Evolutionary conservation across 1,140 invertebrate genomes (phyloP), one percentile per base, ranked within the genome.

Genomic region (Homarus americanus): DNA sequence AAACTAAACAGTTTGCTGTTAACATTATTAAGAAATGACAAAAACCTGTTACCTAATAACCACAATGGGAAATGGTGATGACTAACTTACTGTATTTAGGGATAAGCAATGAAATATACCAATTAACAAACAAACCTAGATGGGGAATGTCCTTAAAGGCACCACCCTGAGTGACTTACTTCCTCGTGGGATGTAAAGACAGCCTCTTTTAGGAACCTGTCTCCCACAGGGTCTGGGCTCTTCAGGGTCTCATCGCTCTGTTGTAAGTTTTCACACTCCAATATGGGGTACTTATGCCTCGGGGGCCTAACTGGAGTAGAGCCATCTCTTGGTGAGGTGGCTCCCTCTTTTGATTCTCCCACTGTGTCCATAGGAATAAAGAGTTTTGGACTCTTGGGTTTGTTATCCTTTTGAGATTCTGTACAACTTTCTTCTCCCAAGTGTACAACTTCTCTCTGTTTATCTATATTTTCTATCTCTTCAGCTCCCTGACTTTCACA

Each of bases 171-270:
- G 5, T 10, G 66, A 90, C 88, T 90, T 83, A 90, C 88, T 90
- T 90, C 88, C 20, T 90, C 44, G 66, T 90, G 88, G 49, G 80
- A 83, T 38, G 63, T 9, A 66, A 24, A 75, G 36, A 90, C 88
- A 63, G 88, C 88, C 36, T 83, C 69, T 32, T 76, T 24, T 20
- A 90, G 79, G 53, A 90, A 90, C 72, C 49, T 83, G 36, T 90
- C 88, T 66, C 88, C 88, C 41, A 90, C 80, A 58, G 88, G 88
- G 44, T 90, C 88, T 76, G 88, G 88, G 73, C 88, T 90, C 36
- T 28, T 20, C 9, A 66, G 17, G 24, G 12, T 32, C 73, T 83
- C 88, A 58, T 86, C 86, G n/a, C 76, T 58, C 12, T 78, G 73
- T 28, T 49, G 49, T 58, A 17, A 38, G 28, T 63, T 41, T 41